A percentile compares a stretch with the other conserved stretches of the same genome.
Conservation (phyloP, 2,888 invertebrate species). For the Apoderus coryli region DNA sequence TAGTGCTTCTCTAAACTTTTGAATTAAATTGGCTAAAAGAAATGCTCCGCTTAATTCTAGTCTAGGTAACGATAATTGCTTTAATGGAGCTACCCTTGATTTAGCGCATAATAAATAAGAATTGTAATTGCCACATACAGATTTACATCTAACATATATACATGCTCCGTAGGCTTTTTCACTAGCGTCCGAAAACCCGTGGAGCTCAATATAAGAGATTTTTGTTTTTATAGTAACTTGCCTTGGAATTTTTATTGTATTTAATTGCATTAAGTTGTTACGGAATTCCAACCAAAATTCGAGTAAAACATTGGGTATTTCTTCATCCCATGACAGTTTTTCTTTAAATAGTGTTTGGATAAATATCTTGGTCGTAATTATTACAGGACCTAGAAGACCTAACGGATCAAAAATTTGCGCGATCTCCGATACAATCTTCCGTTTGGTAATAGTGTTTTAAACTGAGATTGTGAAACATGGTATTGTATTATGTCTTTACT, state of each 20-base stretch:
- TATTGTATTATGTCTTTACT: slow-evolving; percentile 8
- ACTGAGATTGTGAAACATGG: neutral
- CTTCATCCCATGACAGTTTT: slow-evolving; percentile 8
- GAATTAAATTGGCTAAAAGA: slow-evolving; percentile 4
- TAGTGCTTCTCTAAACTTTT: too few species aligned
- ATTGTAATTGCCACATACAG: neutral
- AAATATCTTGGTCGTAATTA: slow-evolving; percentile 7
- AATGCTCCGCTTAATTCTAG: slow-evolving; percentile 5
- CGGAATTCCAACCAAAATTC: too few species aligned
- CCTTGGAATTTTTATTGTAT: too few species aligned
- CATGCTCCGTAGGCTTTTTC: slow-evolving; percentile 7
- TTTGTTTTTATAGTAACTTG: too few species aligned
- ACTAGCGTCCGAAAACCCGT: slow-evolving; percentile 6
- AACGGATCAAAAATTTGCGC: slow-evolving; percentile 11
- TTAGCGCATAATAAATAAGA: slow-evolving; percentile 6
- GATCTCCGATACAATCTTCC: slow-evolving; percentile 8
- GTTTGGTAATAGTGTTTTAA: slow-evolving; percentile 6
- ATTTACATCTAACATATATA: slow-evolving; percentile 2
- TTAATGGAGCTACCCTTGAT: slow-evolving; percentile 6
- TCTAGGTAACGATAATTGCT: slow-evolving; percentile 6
- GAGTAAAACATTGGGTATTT: too few species aligned
- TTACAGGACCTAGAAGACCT: slow-evolving; percentile 10
- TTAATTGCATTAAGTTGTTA: too few species aligned
- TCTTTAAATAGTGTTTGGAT: slow-evolving; percentile 7
- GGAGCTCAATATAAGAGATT: too few species aligned